Evolutionary conservation across 2,113 vertebrate species (phyloP), one percentile per base, ranked within the genome.

Genomic region (Cacatua alba): DNA sequence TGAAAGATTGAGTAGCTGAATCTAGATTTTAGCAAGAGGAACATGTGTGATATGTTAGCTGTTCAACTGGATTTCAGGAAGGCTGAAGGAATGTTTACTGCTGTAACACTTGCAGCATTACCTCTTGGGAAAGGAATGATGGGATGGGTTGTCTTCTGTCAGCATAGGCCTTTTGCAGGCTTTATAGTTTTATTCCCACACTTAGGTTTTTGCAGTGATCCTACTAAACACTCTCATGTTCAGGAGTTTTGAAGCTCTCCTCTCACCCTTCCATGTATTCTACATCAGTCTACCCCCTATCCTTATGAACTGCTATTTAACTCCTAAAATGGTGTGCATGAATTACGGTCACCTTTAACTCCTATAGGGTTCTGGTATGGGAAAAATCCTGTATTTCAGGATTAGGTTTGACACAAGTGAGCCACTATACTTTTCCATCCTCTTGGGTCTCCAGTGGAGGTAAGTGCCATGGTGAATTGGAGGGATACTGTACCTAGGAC

Each of bases 71-170:
- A n/a, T 71, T 92, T 94, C 2, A 15, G 39, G 26, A 86, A 65
- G 62, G 25, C 39, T 55, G 48, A 60, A 79, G 55, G 88, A 90
- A 68, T 90, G 57, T 72, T 65, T 39, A 18, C 52, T 94, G 33
- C 80, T 88, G 28, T 68, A 74, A 26, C 46, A 46, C 52, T 95
- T 91, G 57, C 60, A 55, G 60, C 37, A 60, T 82, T 94, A 75
- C 55, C 11, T 72, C 51, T 88, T 93, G 37, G 37, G 57, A 96
- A 93, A 88, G 79, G 78, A 88, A 78, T 92, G 78, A 29, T 52
- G 88, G 63, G 76, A 68, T 81, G 53, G 21, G 12, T 53, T 10
- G 5, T 62, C 24, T 28, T 87, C 57, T 78, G 37, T 62, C 48
- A 13, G 62, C 57, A 57, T 26, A 6, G 39, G 60, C 44, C 19